These are phyloP conservation scores for Notolabrus celidotus DNA, from an alignment of 2,797 vertebrate species.

Conservation along the genomic window DNA sequence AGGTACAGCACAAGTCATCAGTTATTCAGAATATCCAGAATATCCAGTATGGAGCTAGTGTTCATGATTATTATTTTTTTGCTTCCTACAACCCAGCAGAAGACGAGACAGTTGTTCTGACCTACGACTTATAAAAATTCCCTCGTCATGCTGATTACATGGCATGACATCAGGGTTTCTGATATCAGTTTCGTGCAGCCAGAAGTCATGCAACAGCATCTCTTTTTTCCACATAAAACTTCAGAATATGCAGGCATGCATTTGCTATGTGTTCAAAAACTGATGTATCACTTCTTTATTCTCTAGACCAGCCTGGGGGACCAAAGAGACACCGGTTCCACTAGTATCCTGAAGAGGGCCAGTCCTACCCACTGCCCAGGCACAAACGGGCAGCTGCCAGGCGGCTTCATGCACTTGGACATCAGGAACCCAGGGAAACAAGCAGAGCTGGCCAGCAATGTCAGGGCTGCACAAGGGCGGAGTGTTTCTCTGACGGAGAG, in stretches of 20 bases:
- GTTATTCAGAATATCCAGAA: too few relatives aligned
- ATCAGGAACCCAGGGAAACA: constrained; percentile 78
- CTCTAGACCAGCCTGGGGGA: constrained; percentile 75
- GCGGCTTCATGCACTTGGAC: constrained; percentile 82
- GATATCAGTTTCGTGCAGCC: too few relatives aligned
- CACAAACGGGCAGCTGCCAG: constrained; percentile 75
- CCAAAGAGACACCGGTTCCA: constrained; percentile 72
- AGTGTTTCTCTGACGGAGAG: constrained; percentile 64
- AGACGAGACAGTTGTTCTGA: too few relatives aligned
- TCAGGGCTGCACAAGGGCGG: constrained; percentile 70
- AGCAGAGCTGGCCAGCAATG: constrained; percentile 70
- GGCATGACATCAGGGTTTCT: too few relatives aligned
- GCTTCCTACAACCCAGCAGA: too few relatives aligned
- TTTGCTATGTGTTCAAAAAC: background rate
- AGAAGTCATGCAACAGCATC: background rate
- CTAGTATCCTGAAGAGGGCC: constrained; percentile 80
- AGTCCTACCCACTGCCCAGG: constrained; percentile 80
- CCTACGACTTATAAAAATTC: too few relatives aligned
- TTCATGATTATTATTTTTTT: too few relatives aligned
- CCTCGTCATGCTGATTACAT: too few relatives aligned
- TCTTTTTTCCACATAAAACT: background rate
- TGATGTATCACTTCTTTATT: constrained; percentile 15
- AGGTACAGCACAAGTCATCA: too few relatives aligned
- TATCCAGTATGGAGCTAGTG: too few relatives aligned
- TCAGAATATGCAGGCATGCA: background rate